Evolutionary conservation across 1,140 invertebrate genomes (phyloP), one percentile per base, ranked within the genome.

Genomic region (Zaprionus lachaisei): DNA sequence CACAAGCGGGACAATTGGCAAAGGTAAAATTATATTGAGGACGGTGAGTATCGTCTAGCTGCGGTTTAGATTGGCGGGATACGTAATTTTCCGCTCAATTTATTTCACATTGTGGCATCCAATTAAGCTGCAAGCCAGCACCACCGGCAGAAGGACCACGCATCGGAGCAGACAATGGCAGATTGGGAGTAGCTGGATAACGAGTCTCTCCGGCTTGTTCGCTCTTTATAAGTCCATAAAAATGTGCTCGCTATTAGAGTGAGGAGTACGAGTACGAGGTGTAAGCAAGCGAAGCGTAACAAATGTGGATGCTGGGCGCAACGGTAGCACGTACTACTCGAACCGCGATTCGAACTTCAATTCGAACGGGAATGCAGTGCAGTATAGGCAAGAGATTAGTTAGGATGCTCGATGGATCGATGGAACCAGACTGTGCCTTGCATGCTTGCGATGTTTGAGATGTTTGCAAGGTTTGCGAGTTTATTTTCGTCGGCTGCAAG

Each of bases 31-130:
- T 74, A 74, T 80, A 73, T 72, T 24, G 62, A 49, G 63, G 20
- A 72, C 72, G 70, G 9, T 62, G 75, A 58, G 41, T 37, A 69
- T 49, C 75, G 62, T 72, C 68, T 77, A 77, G 70, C 75, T 89
- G 85, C 44, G 84, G 84, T 81, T 84, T 79, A 83, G 79, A 89
- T 85, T 85, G 79, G 85, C 85, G 85, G 86, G 66, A 78, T 82
- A 91, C 92, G 91, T 92, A 92, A 92, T 92, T 92, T 92, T 92
- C 92, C 85, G 92, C 92, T 92, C 92, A 92, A 92, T 92, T 92
- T 91, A 92, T 91, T 92, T 82, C 92, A 86, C 92, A 92, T 92
- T 92, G 92, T 82, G 92, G 92, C 82, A 82, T 86, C 86, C 91
- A 92, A 92, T 92, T 92, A 92, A 92, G 91, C 81, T 91, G 90